Evolutionary conservation across 2,113 vertebrate genomes (phyloP), one percentile per base, ranked within the genome.

Genomic region (Thalassoma bifasciatum): DNA sequence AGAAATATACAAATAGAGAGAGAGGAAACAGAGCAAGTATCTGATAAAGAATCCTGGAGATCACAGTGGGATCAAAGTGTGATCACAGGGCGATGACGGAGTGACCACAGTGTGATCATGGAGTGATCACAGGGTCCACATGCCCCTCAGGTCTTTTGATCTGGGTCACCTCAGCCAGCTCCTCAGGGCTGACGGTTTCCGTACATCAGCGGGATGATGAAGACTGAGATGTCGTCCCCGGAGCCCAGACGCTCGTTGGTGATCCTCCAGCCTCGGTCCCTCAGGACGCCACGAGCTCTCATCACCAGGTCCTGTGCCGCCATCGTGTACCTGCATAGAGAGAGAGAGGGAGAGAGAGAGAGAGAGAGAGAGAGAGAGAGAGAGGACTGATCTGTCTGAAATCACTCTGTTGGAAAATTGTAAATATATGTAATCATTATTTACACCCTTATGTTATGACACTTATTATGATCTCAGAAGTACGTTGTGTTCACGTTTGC

Each of bases 281-380:
- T 96, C 86, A 99, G 94, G 65, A 98, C 94, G 0, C 98, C 98
- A 0, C 97, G 92, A 9, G 98, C 98, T 61, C 96, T 94, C 96
- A 98, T 99, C 88, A 99, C 97, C 92, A 99, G 93, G 87, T 99
- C 98, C 89, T 99, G 98, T 0, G 98, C 97, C 0, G 96, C 96
- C 95, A 98, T 93, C 0, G 98, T 99, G 86, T 99, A 99, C 94
- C 98, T 99, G 92, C 34, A 34, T 14, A 10, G 10, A 56, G 3
- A 26, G 30, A 30, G 30, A 30, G 30, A n/a, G n/a, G n/a, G n/a
- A n/a, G n/a, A n/a, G n/a, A n/a, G n/a, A n/a, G n/a, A n/a, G n/a
- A n/a, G n/a, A n/a, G n/a, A n/a, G n/a, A n/a, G n/a, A n/a, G n/a
- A n/a, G n/a, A n/a, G n/a, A n/a, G n/a, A n/a, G n/a, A n/a, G n/a